Evolutionary conservation across 2,888 invertebrate genomes (phyloP).

Genomic region (Atethmia centrago): DNA sequence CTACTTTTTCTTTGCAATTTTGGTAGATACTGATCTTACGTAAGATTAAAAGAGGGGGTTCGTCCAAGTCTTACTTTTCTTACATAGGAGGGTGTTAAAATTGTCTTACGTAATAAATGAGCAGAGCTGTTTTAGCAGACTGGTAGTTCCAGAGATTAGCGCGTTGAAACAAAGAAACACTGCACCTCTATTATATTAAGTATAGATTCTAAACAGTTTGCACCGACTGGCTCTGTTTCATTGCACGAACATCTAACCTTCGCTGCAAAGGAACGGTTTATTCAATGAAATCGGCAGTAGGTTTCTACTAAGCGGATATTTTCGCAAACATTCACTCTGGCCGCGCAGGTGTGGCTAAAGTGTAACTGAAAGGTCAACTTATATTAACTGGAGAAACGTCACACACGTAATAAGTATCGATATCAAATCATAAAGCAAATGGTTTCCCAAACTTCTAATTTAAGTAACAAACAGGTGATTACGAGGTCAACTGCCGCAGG

Average conservation of each 20-base stretch:
- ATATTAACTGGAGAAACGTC: not conserved
- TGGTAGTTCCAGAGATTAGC: no score
- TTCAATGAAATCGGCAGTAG: not conserved
- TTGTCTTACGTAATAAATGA: no score
- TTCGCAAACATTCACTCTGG: constrained; percentile 22
- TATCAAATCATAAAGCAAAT: not conserved
- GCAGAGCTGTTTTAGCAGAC: no score
- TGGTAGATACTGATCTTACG: no score
- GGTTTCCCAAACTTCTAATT: not conserved
- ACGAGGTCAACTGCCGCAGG: not conserved
- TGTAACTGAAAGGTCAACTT: constrained; percentile 15
- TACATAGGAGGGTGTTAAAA: no score
- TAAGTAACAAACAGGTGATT: not conserved
- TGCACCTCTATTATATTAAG: no score
- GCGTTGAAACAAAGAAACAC: no score
- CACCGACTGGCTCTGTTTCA: not conserved
- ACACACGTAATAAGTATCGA: not conserved
- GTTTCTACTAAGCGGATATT: constrained; percentile 22
- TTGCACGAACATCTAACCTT: not conserved
- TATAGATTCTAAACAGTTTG: not conserved
- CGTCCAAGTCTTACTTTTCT: no score
- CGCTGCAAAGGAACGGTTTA: not conserved
- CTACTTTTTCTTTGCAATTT: no score
- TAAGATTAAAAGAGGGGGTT: no score
- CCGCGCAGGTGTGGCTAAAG: constrained; percentile 24